Evolutionary conservation across 2,888 invertebrate species (phyloP).

Genomic region (Synergus umbraculus): DNA sequence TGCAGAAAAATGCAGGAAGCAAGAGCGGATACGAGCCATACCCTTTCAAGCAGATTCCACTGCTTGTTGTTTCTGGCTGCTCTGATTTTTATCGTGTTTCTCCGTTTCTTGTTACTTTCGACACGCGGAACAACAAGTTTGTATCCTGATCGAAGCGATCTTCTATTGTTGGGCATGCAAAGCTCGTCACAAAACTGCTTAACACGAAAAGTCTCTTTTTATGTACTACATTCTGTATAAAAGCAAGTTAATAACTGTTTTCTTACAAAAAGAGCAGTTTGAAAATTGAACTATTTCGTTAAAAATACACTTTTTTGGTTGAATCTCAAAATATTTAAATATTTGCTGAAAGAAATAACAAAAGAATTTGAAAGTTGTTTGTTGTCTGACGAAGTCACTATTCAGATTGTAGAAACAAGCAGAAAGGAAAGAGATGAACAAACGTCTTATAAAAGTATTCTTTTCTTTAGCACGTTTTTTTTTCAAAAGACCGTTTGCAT

Average conservation of each 20-base stretch:
- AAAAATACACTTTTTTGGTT: no score
- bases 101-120: neutral
- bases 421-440: slow-evolving; percentile 9
- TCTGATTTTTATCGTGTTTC: neutral
- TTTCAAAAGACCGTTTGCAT: slow-evolving; percentile 23
- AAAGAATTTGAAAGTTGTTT: neutral
- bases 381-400: neutral
- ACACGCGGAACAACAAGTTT: neutral
- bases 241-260: no score
- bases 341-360: neutral
- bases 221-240: no score
- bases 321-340: neutral
- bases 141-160: neutral
- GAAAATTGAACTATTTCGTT: no score
- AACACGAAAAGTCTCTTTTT: neutral
- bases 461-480: slow-evolving; percentile 17
- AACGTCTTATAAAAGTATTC: slow-evolving; percentile 23
- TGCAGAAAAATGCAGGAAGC: slow-evolving; percentile 33
- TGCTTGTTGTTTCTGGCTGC: neutral
- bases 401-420: slow-evolving; percentile 14
- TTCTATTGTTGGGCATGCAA: neutral
- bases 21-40: slow-evolving; percentile 19
- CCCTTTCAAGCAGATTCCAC: neutral
- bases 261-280: no score
- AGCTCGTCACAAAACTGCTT: neutral